These are phyloP conservation scores for Alcedo atthis DNA, from an alignment of 2,797 vertebrate genomes.

Conservation along the genomic window DNA sequence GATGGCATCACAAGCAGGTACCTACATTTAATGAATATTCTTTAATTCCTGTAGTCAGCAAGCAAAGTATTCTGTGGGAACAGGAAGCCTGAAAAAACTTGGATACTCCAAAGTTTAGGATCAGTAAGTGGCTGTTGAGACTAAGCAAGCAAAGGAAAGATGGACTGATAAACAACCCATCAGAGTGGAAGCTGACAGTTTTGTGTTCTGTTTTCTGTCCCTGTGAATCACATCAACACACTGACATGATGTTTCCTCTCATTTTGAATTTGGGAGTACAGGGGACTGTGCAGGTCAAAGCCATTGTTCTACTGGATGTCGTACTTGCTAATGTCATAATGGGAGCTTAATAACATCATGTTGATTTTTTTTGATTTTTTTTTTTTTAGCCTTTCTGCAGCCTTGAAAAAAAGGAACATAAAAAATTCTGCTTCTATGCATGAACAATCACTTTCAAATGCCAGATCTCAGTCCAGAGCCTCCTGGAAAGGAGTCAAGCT, in stretches of 20 bases:
- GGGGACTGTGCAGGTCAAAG: neutral
- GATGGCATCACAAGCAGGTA: neutral
- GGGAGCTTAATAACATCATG: neutral
- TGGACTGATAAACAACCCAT: neutral
- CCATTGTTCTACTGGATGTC: constrained; percentile 29
- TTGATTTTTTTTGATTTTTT: neutral
- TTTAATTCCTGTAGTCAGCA: neutral
- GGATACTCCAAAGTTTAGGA: neutral
- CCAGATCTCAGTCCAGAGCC: constrained; percentile 39
- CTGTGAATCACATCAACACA: neutral
- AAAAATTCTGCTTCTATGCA: constrained; percentile 26
- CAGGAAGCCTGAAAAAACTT: neutral
- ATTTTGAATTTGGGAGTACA: constrained; percentile 16
- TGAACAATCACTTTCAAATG: constrained; percentile 60
- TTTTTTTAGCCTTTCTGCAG: constrained; percentile 23
- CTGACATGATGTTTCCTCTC: constrained; percentile 26
- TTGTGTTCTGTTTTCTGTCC: constrained; percentile 42
- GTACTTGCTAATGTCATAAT: neutral
- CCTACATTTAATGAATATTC: neutral
- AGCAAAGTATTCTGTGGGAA: neutral
- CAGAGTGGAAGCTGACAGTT: neutral
- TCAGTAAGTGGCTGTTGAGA: neutral
- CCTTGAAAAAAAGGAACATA: constrained; percentile 22
- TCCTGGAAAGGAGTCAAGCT: constrained; percentile 64
- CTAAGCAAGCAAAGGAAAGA: neutral